These are phyloP conservation scores for Scaptomyza polygonia DNA, from an alignment of 2,888 invertebrate genomes.

Conservation along the genomic window DNA sequence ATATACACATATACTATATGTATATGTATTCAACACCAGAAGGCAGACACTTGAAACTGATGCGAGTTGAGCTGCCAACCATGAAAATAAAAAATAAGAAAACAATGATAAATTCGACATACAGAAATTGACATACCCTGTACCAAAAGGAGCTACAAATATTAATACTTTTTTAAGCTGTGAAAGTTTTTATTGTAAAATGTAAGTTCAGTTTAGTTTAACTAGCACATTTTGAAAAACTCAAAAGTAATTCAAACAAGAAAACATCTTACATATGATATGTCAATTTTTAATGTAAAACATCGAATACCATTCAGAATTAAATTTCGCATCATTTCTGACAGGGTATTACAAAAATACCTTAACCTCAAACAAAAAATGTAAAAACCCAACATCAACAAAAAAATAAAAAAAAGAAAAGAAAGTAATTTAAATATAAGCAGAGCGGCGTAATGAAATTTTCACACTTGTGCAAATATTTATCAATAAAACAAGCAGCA, in stretches of 20 bases:
- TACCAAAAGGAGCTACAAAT: no score
- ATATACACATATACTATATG: conserved; percentile 5
- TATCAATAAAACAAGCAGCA: conserved; percentile 72
- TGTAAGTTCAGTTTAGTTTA: not conserved
- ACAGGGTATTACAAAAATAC: not conserved
- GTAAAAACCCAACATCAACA: conserved; percentile 8
- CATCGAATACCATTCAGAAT: no score
- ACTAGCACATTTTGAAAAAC: not conserved
- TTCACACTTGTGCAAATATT: conserved; percentile 82
- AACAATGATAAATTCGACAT: conserved; percentile 12
- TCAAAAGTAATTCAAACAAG: not conserved
- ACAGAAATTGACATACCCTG: not conserved
- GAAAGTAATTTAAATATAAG: conserved; percentile 81
- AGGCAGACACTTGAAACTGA: conserved; percentile 62
- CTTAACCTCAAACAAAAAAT: conserved; percentile 55
- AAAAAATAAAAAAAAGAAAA: conserved; percentile 39
- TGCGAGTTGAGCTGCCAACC: conserved; percentile 42
- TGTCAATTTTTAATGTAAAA: no score
- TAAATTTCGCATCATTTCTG: no score
- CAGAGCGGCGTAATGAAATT: conserved; percentile 80
- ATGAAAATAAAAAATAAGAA: conserved; percentile 23
- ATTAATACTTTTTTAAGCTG: no score
- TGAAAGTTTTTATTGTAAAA: no score
- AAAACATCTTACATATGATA: not conserved
- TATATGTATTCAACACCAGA: conserved; percentile 25